phyloP scores from a whole-genome alignment of 2,113 vertebrate genomes.

The Lampris megalopsis region DNA sequence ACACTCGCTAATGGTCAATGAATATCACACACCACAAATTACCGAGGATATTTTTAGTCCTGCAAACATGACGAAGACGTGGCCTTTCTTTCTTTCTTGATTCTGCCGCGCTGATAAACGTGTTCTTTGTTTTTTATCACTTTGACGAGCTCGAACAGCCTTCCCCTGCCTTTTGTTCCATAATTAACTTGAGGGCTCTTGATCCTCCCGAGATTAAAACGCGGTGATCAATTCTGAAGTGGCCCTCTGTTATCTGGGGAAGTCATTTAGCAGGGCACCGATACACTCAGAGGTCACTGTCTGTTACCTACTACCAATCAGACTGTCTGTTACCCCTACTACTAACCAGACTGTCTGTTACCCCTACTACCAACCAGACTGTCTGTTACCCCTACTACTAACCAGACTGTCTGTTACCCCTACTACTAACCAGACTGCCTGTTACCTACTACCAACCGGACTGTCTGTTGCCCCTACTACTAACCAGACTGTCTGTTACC shows the following conservation, averaged over 20 bases:
- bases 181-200: constrained; percentile 72
- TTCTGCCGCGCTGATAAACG: constrained; percentile 26
- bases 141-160: constrained; percentile 36
- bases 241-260: constrained; percentile 45
- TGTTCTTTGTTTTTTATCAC: constrained; percentile 54
- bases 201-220: constrained; percentile 70
- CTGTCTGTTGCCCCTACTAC: too few species aligned
- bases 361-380: too few species aligned
- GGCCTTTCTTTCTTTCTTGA: not conserved
- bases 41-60: not conserved
- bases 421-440: too few species aligned
- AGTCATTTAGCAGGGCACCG: constrained; percentile 19
- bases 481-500: too few species aligned
- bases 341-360: too few species aligned
- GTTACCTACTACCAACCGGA: too few species aligned
- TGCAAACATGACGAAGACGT: not conserved
- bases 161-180: constrained; percentile 62
- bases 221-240: constrained; percentile 61
- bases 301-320: constrained; percentile 18
- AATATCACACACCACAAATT: not conserved
- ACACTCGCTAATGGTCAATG: not conserved
- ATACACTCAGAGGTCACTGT: constrained; percentile 41
- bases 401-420: too few species aligned
- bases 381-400: too few species aligned
- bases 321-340: too few species aligned